phyloP scores from a whole-genome alignment of 2,113 vertebrate species.

The Oncorhynchus gorbuscha region DNA sequence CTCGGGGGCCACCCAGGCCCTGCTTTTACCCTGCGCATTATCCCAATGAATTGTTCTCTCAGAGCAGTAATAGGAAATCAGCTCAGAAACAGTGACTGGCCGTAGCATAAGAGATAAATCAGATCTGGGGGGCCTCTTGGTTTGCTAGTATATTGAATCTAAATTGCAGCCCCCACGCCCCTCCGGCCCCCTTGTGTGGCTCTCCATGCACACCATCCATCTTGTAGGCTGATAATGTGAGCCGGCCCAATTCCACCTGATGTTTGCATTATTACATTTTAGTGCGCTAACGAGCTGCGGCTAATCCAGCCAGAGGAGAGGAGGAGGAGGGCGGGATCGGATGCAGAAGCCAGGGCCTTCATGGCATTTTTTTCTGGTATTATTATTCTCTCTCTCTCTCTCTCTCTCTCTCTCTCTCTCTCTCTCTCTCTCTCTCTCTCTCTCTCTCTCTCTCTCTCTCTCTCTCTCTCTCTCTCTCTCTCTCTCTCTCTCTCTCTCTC shows the following conservation, averaged over 20 bases:
- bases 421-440: constrained; percentile 1
- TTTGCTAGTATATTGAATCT: constrained; percentile 92
- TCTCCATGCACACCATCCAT: constrained; percentile 72
- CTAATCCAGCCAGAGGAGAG: constrained; percentile 93
- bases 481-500: no score
- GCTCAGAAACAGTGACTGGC: constrained; percentile 64
- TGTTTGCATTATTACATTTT: constrained; percentile 98
- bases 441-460: not conserved
- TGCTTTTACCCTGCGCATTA: constrained; percentile 36
- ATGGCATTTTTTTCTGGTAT: no score
- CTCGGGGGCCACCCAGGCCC: constrained; percentile 57
- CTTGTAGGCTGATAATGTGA: constrained; percentile 84
- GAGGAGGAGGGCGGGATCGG: constrained; percentile 73
- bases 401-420: not conserved
- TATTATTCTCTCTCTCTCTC: no score
- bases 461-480: not conserved
- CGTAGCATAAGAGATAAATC: constrained; percentile 91
- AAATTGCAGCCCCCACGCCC: constrained; percentile 83
- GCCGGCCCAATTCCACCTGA: constrained; percentile 92
- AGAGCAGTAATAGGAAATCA: no score
- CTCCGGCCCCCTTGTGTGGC: constrained; percentile 88
- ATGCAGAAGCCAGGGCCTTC: constrained; percentile 1
- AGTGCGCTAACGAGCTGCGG: constrained; percentile 90
- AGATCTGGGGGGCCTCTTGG: constrained; percentile 74
- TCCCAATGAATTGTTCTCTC: constrained; percentile 82